Evolutionary conservation across 2,113 vertebrate genomes (phyloP), one percentile per base, ranked within the genome.

Genomic region (Kryptolebias marmoratus): DNA sequence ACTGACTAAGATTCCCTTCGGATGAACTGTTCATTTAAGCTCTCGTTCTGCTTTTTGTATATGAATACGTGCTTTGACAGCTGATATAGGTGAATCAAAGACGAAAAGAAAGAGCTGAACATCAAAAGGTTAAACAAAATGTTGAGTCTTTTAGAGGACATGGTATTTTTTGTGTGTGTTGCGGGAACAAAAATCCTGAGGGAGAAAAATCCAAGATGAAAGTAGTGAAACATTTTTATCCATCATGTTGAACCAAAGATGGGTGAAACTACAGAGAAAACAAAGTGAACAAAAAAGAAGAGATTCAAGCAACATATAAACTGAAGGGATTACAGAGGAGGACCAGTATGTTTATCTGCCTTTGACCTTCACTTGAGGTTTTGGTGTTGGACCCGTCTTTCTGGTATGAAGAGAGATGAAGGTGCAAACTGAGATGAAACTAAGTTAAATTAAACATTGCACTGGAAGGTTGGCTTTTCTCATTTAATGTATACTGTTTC

Each of bases 321-420:
- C 67, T 57, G 56, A 56, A 66, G 39, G 32, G 31, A 67, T 71
- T 47, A 49, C 15, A 64, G 13, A 45, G 27, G 42, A 66, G 75
- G 59, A 64, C 39, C 62, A 70, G 32, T 60, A 28, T 52, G 62
- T 56, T 18, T 54, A 52, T 68, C 42, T 57, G 59, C 56, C 45
- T 73, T 62, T 85, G 73, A 79, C 81, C 77, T 85, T 84, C 68
- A 84, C 78, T 65, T 70, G 44, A 64, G 53, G 49, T 71, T 52
- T 58, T 27, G 27, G 36, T 4, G 36, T 4, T 36, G 36, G 36
- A 36, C 36, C 8, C 39, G 10, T 42, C 32, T 36, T 36, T 36
- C 32, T 36, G 32, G 32, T 36, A 36, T 4, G 7, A 36, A 36
- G 32, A 36, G 39, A 42, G 39, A 42, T 42, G 5, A 42, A 42